Conservation (phyloP, 2,888 invertebrate species). For the Dynastes maya region DNA sequence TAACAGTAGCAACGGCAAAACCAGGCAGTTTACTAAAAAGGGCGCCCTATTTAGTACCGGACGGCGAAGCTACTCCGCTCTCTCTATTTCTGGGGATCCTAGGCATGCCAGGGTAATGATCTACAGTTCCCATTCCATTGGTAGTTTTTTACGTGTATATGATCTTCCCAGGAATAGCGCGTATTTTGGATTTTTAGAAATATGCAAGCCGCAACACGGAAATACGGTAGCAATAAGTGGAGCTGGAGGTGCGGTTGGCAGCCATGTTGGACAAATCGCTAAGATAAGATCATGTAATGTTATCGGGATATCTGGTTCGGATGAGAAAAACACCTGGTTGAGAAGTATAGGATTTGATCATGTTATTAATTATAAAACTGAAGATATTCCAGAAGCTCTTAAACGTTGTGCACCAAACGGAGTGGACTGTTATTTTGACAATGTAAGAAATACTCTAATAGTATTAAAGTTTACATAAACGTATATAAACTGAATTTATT, state of each 20-base stretch:
- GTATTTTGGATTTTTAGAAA: constrained; percentile 81
- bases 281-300: constrained; percentile 81
- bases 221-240: constrained; percentile 83
- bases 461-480: neutral
- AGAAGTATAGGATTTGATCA: constrained; percentile 79
- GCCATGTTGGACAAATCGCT: constrained; percentile 84
- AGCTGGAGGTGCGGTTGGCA: constrained; percentile 87
- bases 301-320: constrained; percentile 81
- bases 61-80: constrained; percentile 74
- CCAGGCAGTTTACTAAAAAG: constrained; percentile 72
- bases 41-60: constrained; percentile 71
- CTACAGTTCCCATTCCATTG: neutral
- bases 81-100: constrained; percentile 78
- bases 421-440: constrained; percentile 85
- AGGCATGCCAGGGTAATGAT: constrained; percentile 80
- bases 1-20: constrained; percentile 78
- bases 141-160: neutral
- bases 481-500: constrained; percentile 9
- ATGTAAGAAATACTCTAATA: constrained; percentile 72
- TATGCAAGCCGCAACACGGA: constrained; percentile 80
- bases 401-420: constrained; percentile 79
- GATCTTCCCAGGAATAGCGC: constrained; percentile 77
- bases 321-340: constrained; percentile 81
- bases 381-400: constrained; percentile 72
- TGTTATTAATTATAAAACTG: constrained; percentile 82